Conservation (phyloP, 1,140 invertebrate species). For the Drosophila nigromelanica region DNA sequence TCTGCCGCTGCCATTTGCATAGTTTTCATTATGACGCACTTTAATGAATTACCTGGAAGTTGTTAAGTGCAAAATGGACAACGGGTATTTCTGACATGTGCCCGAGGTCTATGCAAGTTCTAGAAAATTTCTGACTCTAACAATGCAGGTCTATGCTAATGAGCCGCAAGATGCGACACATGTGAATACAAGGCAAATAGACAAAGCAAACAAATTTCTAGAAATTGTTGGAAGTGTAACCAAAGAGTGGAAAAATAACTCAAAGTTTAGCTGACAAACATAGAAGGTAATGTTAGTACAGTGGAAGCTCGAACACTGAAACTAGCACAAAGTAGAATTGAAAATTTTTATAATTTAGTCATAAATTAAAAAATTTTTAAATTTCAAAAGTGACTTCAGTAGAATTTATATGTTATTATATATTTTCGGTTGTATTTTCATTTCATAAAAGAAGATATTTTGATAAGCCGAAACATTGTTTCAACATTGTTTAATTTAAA, state of each 20-base stretch:
- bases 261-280: not conserved
- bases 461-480: too few relatives aligned
- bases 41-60: constrained; percentile 81
- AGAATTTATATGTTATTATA: too few relatives aligned
- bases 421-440: too few relatives aligned
- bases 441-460: too few relatives aligned
- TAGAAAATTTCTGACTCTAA: constrained; percentile 1
- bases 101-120: not conserved
- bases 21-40: constrained; percentile 59
- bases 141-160: constrained; percentile 13
- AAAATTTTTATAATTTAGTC: too few relatives aligned
- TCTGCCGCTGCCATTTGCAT: constrained; percentile 15
- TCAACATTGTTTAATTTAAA: too few relatives aligned
- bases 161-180: constrained; percentile 10
- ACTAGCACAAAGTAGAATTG: too few relatives aligned
- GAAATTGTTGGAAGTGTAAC: not conserved
- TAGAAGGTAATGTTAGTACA: not conserved
- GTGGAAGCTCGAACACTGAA: not conserved
- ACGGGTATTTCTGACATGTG: not conserved
- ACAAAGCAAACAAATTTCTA: constrained; percentile 8
- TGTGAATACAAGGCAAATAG: not conserved
- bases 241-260: not conserved
- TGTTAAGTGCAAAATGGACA: constrained; percentile 50
- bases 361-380: too few relatives aligned
- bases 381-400: too few relatives aligned